Conservation (phyloP, 2,888 invertebrate genomes). For the Drosophila multiciliata region DNA sequence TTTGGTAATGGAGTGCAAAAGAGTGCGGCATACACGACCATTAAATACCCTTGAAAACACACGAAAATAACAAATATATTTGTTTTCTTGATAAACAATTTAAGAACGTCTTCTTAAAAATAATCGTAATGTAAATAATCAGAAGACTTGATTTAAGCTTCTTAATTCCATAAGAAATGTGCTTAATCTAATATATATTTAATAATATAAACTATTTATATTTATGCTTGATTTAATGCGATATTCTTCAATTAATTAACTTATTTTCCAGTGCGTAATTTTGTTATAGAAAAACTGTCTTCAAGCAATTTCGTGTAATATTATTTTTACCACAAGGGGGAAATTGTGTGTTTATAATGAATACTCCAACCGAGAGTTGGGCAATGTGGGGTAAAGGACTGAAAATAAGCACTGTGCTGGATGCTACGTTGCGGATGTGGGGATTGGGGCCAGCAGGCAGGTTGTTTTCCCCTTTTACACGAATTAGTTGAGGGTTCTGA, state of each 20-base stretch:
- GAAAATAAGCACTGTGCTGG: conserved; percentile 1
- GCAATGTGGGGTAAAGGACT: conserved; percentile 11
- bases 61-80: neutral
- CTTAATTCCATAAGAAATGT: neutral
- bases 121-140: neutral
- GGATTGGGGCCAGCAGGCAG: neutral
- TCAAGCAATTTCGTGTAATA: neutral
- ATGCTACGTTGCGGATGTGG: neutral
- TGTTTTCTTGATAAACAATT: neutral
- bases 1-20: conserved; percentile 2
- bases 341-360: neutral
- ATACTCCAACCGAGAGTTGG: neutral
- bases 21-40: neutral
- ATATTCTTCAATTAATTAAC: neutral
- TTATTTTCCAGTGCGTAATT: neutral
- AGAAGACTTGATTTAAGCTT: neutral
- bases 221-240: neutral
- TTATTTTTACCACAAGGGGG: neutral
- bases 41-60: conserved; percentile 7
- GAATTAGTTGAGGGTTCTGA: conserved; percentile 44
- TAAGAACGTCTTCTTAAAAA: neutral
- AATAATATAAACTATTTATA: neutral
- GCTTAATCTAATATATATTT: neutral
- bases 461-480: conserved; percentile 25
- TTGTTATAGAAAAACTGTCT: neutral